Evolutionary conservation across 2,797 vertebrate species (phyloP).

Genomic region (Pseudopleuronectes americanus): DNA sequence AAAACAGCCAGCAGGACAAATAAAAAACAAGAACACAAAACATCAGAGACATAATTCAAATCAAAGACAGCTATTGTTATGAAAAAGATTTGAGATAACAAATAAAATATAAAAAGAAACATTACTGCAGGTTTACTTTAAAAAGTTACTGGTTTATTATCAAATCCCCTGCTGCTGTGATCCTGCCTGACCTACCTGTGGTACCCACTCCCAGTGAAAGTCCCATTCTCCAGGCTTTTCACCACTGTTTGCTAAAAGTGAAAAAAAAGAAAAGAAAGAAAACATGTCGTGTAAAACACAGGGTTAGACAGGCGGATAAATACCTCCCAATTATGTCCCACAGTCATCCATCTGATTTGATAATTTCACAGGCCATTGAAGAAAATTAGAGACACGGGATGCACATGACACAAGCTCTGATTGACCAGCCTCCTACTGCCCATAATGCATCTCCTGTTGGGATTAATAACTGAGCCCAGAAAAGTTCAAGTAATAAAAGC

Average conservation of each 20-base stretch:
- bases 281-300: neutral
- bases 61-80: neutral
- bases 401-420: slow-evolving; percentile 58
- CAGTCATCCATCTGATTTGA: slow-evolving; percentile 48
- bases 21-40: too few relatives aligned
- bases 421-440: slow-evolving; percentile 5
- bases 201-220: slow-evolving; percentile 84
- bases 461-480: neutral
- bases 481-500: neutral
- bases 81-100: too few relatives aligned
- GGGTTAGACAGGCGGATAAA: neutral
- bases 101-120: too few relatives aligned
- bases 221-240: slow-evolving; percentile 81
- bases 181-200: slow-evolving; percentile 78
- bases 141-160: neutral
- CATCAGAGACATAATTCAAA: neutral
- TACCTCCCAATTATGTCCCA: slow-evolving; percentile 10
- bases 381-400: slow-evolving; percentile 82
- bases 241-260: slow-evolving; percentile 85
- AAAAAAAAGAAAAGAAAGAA: neutral
- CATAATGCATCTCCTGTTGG: neutral
- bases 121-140: neutral
- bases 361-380: slow-evolving; percentile 50
- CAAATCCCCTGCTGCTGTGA: neutral
- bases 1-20: too few relatives aligned